phyloP scores from a whole-genome alignment of 2,113 vertebrate species.

The Promerops cafer region DNA sequence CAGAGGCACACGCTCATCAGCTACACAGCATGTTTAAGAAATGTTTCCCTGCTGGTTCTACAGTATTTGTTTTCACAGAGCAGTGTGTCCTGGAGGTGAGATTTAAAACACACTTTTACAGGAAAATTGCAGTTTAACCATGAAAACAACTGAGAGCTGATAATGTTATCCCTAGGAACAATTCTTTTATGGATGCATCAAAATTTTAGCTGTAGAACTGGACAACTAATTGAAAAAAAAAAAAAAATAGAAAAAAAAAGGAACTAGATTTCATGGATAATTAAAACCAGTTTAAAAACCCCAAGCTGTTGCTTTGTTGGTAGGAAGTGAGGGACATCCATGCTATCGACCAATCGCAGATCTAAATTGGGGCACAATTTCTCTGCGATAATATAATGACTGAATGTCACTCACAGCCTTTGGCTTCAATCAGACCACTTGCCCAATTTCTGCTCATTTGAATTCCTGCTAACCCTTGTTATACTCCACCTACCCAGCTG shows the following conservation, averaged over 20 bases:
- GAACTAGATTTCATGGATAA: not conserved
- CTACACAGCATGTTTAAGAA: not conserved
- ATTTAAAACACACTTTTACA: not conserved
- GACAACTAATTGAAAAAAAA: not conserved
- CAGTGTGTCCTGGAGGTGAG: not conserved
- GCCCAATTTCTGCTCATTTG: not conserved
- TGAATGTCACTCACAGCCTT: not conserved
- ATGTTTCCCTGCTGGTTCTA: not conserved
- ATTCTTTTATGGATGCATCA: not conserved
- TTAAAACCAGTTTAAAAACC: not conserved
- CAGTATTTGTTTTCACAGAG: not conserved
- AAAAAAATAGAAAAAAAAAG: fast-evolving
- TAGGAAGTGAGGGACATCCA: not conserved
- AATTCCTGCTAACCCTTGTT: not conserved
- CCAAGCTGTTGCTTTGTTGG: not conserved
- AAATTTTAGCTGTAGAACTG: not conserved
- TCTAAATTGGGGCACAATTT: not conserved
- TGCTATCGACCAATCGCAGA: not conserved
- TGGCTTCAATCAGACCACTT: not conserved
- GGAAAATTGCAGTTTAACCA: not conserved
- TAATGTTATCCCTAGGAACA: not conserved
- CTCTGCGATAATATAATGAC: not conserved
- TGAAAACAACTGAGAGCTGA: not conserved
- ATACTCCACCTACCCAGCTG: not conserved
- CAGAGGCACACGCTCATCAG: not conserved